Conservation (phyloP, 1,140 invertebrate genomes). For the Listronotus oregonensis region DNA sequence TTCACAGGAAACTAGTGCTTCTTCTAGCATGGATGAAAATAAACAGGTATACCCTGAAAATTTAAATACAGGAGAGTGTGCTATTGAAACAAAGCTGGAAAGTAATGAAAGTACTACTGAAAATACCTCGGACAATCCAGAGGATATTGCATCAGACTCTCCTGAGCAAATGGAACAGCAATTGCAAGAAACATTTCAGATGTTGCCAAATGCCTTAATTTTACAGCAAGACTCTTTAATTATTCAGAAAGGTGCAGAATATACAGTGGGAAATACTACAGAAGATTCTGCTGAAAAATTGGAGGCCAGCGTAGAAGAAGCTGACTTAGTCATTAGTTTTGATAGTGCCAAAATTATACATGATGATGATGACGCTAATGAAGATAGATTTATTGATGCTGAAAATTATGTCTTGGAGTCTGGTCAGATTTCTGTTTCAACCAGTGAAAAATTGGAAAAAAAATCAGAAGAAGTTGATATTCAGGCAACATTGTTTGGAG, state of each 20-base stretch:
- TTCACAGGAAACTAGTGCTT: constrained; percentile 21
- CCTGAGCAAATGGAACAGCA: constrained; percentile 23
- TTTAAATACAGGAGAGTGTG: constrained; percentile 2
- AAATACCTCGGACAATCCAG: constrained; percentile 4
- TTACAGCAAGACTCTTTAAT: constrained; percentile 52
- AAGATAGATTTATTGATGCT: constrained; percentile 56
- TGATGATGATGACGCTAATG: constrained; percentile 52
- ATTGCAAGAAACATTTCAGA: constrained; percentile 41
- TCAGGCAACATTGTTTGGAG: constrained; percentile 51
- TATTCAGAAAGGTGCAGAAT: constrained; percentile 43
- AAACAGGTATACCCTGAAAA: constrained; percentile 5
- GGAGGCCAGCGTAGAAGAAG: constrained; percentile 54
- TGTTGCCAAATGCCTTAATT: constrained; percentile 53
- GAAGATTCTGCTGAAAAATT: constrained; percentile 50
- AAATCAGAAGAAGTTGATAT: constrained; percentile 48
- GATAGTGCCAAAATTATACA: constrained; percentile 42
- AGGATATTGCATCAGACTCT: constrained; percentile 5
- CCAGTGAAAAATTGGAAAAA: constrained; percentile 41
- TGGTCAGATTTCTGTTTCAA: constrained; percentile 51
- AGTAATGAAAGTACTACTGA: constrained; percentile 10
- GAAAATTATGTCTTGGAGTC: constrained; percentile 58
- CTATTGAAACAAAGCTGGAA: constrained; percentile 9
- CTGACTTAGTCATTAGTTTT: constrained; percentile 52
- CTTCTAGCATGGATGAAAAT: constrained; percentile 20
- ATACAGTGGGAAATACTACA: constrained; percentile 31